Conservation (phyloP, 1,140 invertebrate species). For the Hyles vespertilio region DNA sequence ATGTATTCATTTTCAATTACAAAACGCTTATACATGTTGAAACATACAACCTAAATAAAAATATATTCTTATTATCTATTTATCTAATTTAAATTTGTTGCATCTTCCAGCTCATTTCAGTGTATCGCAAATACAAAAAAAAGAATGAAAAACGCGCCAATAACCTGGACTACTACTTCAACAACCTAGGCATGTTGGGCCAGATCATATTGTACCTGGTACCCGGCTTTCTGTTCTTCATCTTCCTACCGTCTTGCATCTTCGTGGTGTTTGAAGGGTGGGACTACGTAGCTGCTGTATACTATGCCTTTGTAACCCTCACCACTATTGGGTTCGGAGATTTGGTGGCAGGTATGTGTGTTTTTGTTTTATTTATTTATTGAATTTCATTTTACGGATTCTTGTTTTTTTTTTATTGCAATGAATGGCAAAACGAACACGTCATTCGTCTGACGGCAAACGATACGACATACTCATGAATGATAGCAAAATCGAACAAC, state of each 20-base stretch:
- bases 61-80: no score
- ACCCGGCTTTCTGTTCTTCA: constrained; percentile 92
- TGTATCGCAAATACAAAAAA: constrained; percentile 86
- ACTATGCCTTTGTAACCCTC: constrained; percentile 94
- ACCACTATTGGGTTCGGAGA: constrained; percentile 97
- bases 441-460: no score
- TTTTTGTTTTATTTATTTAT: background rate
- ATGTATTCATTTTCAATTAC: no score
- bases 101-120: constrained; percentile 79
- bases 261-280: constrained; percentile 93
- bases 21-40: no score
- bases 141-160: constrained; percentile 77
- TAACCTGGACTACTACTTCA: constrained; percentile 78
- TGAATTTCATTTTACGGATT: background rate
- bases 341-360: constrained; percentile 83
- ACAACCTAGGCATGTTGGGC: constrained; percentile 81
- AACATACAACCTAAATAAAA: no score
- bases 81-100: background rate
- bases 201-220: constrained; percentile 88
- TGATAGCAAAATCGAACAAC: no score
- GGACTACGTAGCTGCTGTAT: constrained; percentile 92
- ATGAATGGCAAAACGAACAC: no score
- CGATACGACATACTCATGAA: no score
- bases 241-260: constrained; percentile 93
- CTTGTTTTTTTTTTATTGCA: no score